Evolutionary conservation across 2,888 invertebrate species (phyloP), one percentile per base, ranked within the genome.

Genomic region (Plusia festucae): DNA sequence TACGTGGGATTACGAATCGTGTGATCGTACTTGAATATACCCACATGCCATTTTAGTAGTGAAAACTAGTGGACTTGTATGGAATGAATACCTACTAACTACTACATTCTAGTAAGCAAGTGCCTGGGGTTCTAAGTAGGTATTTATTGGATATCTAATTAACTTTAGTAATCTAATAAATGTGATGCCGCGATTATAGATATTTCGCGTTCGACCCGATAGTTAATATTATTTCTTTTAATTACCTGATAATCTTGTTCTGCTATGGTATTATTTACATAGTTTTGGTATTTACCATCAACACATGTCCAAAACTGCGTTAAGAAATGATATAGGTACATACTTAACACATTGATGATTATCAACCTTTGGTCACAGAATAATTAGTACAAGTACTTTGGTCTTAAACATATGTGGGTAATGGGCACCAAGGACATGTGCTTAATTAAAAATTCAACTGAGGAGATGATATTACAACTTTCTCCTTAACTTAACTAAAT

Each of bases 1-100:
- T 73, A 75, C 72, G 62, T 68, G 66, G 68, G 73, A 82, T 70
- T 75, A 80, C 70, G 68, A 67, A 70, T 18, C n/a, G 18, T 73
- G 68, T 72, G 76, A 74, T 73, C 40, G 40, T 40, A 40, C 70
- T 76, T 74, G 78, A 77, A 67, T 76, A 65, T 63, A 61, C 56
- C 67, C 70, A 68, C 63, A 65, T 66, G 60, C 64, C 73, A 60
- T 68, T 70, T 69, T 70, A 61, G 68, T 68, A 69, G 76, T 76
- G 70, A 76, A 73, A 74, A 71, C 67, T 68, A 65, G 60, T 51
- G 46, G 61, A 62, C 78, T 74, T 64, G 54, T 63, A 76, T 76
- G 62, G 67, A 71, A 67, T 60, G 62, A 62, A 71, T 58, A 58
- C n/a, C n/a, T n/a, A n/a, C 53, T 57, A 75, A 52, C 52, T 57